Base-by-base conservation (phyloP, 2,888 invertebrate species). In the Polydrusus pterygomalis region DNA sequence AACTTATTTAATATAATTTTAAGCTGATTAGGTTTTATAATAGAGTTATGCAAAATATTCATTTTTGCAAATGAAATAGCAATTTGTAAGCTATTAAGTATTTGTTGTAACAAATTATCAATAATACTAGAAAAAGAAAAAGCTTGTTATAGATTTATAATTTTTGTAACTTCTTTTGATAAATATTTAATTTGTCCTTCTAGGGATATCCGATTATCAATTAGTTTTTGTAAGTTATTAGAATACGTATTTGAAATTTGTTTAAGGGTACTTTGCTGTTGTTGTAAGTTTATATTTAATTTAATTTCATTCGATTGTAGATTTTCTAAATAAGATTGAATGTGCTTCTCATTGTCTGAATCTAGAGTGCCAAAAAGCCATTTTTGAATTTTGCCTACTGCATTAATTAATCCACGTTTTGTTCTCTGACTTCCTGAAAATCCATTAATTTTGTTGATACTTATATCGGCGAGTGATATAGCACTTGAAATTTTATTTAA, bases 21-120 rank as follows among this genome's bases (percentile, higher is more conserved):
- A 9, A 54, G 25, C n/a, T 25, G 54, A 54, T 25, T 30, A 10
- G 54, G 54, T n/a, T n/a, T 30, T 2, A 54, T 25, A 20, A 54
- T 54, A n/a, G 30, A 54, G n/a, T 10, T 54, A 5, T 54, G 54
- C 11, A 25, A 30, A n/a, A 25, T 25, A 54, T 54, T 54, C n/a
- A 54, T 45, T 79, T 77, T 79, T 15, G 75, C 77, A 65, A 80
- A 81, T 15, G 60, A 73, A n/a, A 80, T 71, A 47, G 77, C 77
- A 40, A 79, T 74, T 74, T 80, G 77, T 20, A 54, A 56, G 72
- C 78, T 80, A 49, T 78, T 74, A 43, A 80, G 65, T 54, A 79
- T n/a, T 11, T 51, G 11, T 67, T 67, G 67, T 43, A 62, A n/a
- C 43, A 56, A 56, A 17, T 54, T 54, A 13, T 54, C 25, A n/a